A percentile compares a stretch with the other conserved stretches of the same genome.
Evolutionary conservation across 37 sponge, comb jelly and placozoan species (phyloP).

Genomic region (Ianthella basta): DNA sequence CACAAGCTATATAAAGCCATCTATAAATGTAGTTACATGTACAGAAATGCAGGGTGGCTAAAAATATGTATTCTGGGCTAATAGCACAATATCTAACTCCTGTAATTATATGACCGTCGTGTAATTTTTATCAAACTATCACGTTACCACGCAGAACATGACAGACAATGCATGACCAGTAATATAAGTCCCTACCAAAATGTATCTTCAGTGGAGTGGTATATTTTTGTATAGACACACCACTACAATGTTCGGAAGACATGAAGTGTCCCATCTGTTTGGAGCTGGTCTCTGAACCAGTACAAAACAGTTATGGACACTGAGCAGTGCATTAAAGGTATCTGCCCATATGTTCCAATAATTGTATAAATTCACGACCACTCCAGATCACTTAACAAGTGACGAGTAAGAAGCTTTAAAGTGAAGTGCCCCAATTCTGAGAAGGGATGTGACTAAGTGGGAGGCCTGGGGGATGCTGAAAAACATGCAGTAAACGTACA

Average conservation of each 20-base stretch:
- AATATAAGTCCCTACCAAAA: too few species aligned
- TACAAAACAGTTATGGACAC: not conserved
- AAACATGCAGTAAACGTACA: slow-evolving; percentile 29
- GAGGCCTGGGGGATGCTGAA: slow-evolving; percentile 33
- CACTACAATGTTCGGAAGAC: not conserved
- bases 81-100: too few species aligned
- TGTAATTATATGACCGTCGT: too few species aligned
- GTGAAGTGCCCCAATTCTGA: slow-evolving; percentile 45
- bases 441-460: slow-evolving; percentile 55
- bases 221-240: too few species aligned
- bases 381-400: slow-evolving; percentile 26
- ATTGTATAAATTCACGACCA: slow-evolving; percentile 5
- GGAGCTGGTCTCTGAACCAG: slow-evolving; percentile 6
- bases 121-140: too few species aligned
- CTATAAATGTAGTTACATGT: too few species aligned
- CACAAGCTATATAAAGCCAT: too few species aligned
- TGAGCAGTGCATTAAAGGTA: not conserved
- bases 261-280: not conserved
- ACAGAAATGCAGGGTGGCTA: too few species aligned
- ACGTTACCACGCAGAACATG: too few species aligned
- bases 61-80: too few species aligned
- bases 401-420: slow-evolving; percentile 30
- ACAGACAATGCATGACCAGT: too few species aligned
- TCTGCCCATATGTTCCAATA: not conserved
- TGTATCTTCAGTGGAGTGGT: too few species aligned